Conservation (phyloP, 2,113 vertebrate species). For the Catharus fuscescens region DNA sequence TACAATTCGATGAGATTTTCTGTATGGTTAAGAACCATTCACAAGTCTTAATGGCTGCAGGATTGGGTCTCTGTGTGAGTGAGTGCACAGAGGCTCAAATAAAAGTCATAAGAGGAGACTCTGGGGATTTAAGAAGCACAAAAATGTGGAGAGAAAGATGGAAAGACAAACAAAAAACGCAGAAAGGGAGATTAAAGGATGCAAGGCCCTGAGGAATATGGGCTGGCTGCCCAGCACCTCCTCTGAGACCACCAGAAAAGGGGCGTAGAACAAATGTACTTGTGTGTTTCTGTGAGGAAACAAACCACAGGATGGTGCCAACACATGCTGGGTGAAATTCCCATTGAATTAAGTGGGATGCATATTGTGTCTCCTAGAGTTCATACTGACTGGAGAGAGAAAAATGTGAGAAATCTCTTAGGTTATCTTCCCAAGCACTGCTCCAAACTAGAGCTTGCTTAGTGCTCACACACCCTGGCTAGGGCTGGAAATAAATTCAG, state of each 20-base stretch:
- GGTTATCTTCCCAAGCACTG: constrained; percentile 39
- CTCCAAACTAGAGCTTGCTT: not conserved
- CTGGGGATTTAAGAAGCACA: not conserved
- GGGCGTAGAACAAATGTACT: not conserved
- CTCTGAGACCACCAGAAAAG: constrained; percentile 28
- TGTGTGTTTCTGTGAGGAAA: not conserved
- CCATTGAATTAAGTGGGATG: constrained; percentile 11
- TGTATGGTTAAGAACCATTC: not conserved
- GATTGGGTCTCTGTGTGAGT: not conserved
- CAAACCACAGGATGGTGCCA: not conserved
- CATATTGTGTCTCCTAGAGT: not conserved
- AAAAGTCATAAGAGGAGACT: not conserved
- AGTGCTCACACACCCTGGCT: not conserved
- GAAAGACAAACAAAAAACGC: constrained; percentile 39
- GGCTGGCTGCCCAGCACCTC: constrained; percentile 51
- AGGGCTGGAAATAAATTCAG: not conserved
- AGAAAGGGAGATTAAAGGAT: constrained; percentile 32
- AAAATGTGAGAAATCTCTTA: constrained; percentile 23
- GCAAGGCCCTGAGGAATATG: not conserved
- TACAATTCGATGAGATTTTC: not conserved
- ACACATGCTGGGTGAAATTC: constrained; percentile 36
- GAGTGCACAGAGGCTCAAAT: not conserved
- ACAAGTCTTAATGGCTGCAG: not conserved
- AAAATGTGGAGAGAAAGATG: constrained; percentile 23
- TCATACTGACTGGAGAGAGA: not conserved